Conservation (phyloP, 2,888 invertebrate genomes). For the Volucella zonaria region DNA sequence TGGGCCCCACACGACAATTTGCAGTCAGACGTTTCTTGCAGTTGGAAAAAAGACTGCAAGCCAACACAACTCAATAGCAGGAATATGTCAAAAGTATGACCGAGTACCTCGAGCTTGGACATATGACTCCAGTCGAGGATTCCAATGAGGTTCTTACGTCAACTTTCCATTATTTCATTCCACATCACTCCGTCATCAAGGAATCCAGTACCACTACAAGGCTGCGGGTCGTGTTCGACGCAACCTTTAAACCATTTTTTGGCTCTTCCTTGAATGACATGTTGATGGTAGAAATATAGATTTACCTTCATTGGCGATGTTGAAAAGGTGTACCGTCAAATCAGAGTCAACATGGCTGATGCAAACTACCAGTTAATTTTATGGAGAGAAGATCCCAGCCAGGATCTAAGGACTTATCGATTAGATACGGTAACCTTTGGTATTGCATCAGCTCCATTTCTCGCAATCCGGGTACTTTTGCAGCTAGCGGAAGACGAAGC, state of each 20-base stretch:
- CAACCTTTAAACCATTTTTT: constrained; percentile 17
- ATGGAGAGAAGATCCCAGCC: not conserved
- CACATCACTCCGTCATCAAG: constrained; percentile 24
- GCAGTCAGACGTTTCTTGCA: constrained; percentile 10
- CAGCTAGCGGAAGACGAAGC: constrained; percentile 7
- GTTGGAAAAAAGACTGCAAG: constrained; percentile 1
- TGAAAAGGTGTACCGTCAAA: constrained; percentile 30
- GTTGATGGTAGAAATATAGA: constrained; percentile 4
- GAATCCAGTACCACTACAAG: constrained; percentile 24
- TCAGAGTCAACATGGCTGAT: constrained; percentile 7
- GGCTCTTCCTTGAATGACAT: constrained; percentile 20
- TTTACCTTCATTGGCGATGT: constrained; percentile 35
- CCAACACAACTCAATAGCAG: not conserved
- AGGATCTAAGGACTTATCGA: no score
- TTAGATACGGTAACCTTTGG: not conserved
- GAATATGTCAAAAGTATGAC: not conserved
- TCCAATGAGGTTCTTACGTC: not conserved
- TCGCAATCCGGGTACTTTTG: not conserved
- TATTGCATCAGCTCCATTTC: constrained; percentile 7
- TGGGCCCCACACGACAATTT: not conserved
- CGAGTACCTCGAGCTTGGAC: constrained; percentile 15
- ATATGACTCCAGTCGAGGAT: constrained; percentile 4
- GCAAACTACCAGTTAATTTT: constrained; percentile 4
- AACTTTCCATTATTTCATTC: not conserved
- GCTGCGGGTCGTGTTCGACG: constrained; percentile 7